Conservation (phyloP, 2,113 vertebrate genomes). For the Sylvia atricapilla region DNA sequence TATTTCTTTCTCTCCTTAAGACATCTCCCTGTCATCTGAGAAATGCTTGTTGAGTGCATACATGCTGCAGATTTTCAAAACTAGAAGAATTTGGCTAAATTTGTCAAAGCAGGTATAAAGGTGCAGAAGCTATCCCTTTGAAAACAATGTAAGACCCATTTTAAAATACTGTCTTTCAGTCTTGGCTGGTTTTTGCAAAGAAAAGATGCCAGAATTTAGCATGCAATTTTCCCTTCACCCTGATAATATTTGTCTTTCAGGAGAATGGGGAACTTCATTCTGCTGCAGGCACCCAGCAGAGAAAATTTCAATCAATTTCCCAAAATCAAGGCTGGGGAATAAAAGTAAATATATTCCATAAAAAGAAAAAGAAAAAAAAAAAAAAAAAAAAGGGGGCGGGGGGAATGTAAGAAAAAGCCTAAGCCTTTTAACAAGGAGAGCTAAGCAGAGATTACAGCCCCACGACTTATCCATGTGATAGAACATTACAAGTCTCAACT, state of each 20-base stretch:
- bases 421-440: neutral
- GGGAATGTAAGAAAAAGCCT: neutral
- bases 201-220: neutral
- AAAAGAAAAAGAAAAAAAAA: neutral
- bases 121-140: neutral
- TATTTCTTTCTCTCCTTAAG: neutral
- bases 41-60: neutral
- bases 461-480: neutral
- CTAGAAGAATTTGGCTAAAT: neutral
- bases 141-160: neutral
- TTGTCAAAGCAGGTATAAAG: neutral
- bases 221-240: neutral
- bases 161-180: neutral
- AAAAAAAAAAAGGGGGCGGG: too few species aligned
- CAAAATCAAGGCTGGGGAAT: neutral
- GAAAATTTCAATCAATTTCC: neutral
- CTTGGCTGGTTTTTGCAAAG: neutral
- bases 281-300: neutral
- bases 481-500: neutral
- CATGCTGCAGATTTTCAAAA: neutral
- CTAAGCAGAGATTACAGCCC: neutral
- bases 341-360: neutral
- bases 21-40: neutral
- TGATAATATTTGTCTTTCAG: neutral
- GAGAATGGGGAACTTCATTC: neutral